These are phyloP conservation scores for Seriola dumerili DNA, from an alignment of 2,113 vertebrate genomes.

Conservation along the genomic window DNA sequence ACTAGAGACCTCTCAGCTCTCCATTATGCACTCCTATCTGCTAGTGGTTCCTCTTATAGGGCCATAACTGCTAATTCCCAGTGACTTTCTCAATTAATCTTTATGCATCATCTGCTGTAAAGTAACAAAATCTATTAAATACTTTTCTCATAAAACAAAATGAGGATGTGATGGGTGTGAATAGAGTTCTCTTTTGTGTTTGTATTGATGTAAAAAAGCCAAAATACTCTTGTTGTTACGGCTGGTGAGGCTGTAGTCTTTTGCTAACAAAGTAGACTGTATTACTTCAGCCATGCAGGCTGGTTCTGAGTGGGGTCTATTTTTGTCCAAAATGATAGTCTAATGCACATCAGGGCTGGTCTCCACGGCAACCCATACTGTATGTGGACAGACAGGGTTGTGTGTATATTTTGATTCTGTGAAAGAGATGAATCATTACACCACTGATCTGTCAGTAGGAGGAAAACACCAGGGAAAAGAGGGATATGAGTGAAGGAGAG, in stretches of 20 bases:
- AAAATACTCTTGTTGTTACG: constrained; percentile 4
- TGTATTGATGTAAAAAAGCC: constrained; percentile 13
- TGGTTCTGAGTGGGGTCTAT: constrained; percentile 59
- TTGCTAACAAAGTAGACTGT: constrained; percentile 33
- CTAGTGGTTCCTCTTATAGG: background rate
- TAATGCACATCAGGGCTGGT: constrained; percentile 71
- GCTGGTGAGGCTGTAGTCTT: constrained; percentile 4
- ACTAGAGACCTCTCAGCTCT: constrained; percentile 10
- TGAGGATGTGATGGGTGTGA: background rate
- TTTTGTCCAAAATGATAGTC: constrained; percentile 70
- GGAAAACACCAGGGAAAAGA: constrained; percentile 61
- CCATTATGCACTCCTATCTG: constrained; percentile 3
- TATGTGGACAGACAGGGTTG: constrained; percentile 66
- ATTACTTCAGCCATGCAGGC: constrained; percentile 44
- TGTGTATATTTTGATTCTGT: constrained; percentile 76
- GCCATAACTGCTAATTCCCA: background rate
- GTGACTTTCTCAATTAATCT: background rate
- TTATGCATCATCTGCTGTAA: constrained; percentile 1
- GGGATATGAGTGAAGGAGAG: constrained; percentile 54
- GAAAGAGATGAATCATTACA: constrained; percentile 70
- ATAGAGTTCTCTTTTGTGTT: constrained; percentile 7
- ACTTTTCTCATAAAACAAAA: background rate
- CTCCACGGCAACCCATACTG: constrained; percentile 79
- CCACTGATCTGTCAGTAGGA: constrained; percentile 51
- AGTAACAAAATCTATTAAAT: constrained; percentile 1